These are phyloP conservation scores for Platycheirus albimanus DNA, from an alignment of 2,888 invertebrate species.

Conservation along the genomic window DNA sequence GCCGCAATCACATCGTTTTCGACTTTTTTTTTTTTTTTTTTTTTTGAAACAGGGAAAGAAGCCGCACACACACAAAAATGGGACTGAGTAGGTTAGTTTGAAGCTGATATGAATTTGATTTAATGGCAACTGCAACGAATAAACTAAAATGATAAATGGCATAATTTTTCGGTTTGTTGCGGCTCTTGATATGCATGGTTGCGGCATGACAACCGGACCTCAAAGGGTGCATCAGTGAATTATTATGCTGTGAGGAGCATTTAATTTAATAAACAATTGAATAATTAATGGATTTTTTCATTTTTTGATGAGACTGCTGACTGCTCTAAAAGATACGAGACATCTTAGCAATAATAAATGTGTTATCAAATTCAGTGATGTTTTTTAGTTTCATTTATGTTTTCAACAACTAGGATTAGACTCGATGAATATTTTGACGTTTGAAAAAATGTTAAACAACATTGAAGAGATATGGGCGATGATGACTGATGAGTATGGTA, in stretches of 20 bases:
- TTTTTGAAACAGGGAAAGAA: background rate
- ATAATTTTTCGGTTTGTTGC: slow-evolving; percentile 72
- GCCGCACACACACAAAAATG: slow-evolving; percentile 10
- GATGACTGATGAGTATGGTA: too few species aligned
- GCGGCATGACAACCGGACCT: slow-evolving; percentile 25
- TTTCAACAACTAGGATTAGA: too few species aligned
- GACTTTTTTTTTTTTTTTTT: slow-evolving; percentile 8
- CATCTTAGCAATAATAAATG: background rate
- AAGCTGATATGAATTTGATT: slow-evolving; percentile 70
- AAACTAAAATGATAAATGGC: slow-evolving; percentile 71
- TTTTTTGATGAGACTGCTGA: slow-evolving; percentile 14
- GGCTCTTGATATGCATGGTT: slow-evolving; percentile 55
- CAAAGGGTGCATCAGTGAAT: slow-evolving; percentile 63
- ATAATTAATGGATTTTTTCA: slow-evolving; percentile 48
- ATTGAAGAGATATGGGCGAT: too few species aligned
- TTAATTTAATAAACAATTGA: slow-evolving; percentile 66
- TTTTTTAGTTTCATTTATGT: background rate
- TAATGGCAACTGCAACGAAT: slow-evolving; percentile 62
- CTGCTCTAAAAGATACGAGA: background rate
- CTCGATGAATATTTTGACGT: too few species aligned
- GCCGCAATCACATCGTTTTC: slow-evolving; percentile 34
- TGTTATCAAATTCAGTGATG: background rate
- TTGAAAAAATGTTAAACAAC: too few species aligned
- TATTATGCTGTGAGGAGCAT: slow-evolving; percentile 51
- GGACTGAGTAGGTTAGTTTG: slow-evolving; percentile 36